Conservation (phyloP, 2,113 vertebrate genomes). For the Oxyura jamaicensis region DNA sequence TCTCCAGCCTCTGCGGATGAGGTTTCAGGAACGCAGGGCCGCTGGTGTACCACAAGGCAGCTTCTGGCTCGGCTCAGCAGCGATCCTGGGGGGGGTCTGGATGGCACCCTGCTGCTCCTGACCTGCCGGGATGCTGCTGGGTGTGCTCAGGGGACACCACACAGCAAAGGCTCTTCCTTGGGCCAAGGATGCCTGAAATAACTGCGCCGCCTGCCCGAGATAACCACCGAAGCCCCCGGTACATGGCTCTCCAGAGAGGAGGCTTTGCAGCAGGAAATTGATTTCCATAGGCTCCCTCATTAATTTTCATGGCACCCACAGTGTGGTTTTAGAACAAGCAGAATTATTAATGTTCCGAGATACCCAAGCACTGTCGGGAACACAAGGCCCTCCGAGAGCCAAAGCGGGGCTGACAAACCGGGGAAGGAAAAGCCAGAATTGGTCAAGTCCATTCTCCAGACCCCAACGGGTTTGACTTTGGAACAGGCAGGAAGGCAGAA, state of each 20-base stretch:
- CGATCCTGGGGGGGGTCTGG: background rate
- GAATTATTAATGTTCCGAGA: conserved; percentile 72
- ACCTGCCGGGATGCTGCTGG: background rate
- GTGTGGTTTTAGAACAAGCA: conserved; percentile 58
- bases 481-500: background rate
- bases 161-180: background rate
- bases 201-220: background rate
- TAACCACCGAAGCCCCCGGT: background rate
- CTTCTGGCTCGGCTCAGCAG: background rate
- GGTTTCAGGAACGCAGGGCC: background rate
- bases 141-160: background rate
- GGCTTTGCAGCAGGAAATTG: conserved; percentile 52
- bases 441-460: background rate
- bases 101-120: background rate
- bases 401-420: background rate
- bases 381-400: background rate
- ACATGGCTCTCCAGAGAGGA: conserved; percentile 1
- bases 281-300: conserved; percentile 64
- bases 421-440: background rate
- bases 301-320: conserved; percentile 69
- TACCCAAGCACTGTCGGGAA: background rate
- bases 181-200: background rate
- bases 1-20: background rate
- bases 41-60: background rate
- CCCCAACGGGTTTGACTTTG: background rate